phyloP scores from a whole-genome alignment of 2,888 invertebrate species.

The Neoitamus cyanurus region DNA sequence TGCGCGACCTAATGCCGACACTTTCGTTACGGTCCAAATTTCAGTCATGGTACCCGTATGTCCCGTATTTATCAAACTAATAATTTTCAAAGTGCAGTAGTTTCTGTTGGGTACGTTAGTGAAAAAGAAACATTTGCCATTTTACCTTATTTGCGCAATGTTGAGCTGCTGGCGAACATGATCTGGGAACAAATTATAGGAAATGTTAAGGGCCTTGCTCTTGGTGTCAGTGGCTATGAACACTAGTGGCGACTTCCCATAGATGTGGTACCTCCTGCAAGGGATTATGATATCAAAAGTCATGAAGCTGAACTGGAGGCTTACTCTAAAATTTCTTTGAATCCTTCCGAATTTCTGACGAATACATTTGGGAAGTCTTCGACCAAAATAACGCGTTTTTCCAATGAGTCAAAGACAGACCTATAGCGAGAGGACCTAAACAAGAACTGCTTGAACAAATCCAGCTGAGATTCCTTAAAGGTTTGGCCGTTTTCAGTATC shows the following conservation, averaged over 20 bases:
- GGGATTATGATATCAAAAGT: conserved; percentile 11
- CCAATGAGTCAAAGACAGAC: conserved; percentile 68
- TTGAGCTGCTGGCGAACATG: conserved; percentile 71
- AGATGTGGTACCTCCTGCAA: conserved; percentile 55
- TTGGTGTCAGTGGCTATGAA: conserved; percentile 80
- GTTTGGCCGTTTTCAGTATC: conserved; percentile 61
- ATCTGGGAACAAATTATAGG: conserved; percentile 74
- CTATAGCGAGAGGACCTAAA: conserved; percentile 81
- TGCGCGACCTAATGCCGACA: too few species aligned
- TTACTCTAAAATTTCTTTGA: conserved; percentile 77
- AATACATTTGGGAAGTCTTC: conserved; percentile 88
- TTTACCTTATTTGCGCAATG: conserved; percentile 75
- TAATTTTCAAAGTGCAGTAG: too few species aligned
- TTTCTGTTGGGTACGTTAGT: too few species aligned
- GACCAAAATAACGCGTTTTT: conserved; percentile 74
- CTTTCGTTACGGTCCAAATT: too few species aligned
- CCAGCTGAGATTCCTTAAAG: conserved; percentile 71
- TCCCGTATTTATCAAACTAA: too few species aligned
- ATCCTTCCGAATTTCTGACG: conserved; percentile 73
- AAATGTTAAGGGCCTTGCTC: conserved; percentile 71
- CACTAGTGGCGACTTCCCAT: conserved; percentile 75
- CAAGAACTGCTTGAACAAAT: conserved; percentile 80
- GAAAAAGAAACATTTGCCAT: not conserved
- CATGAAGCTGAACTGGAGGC: conserved; percentile 52
- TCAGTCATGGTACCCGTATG: too few species aligned